Evolutionary conservation across 1,140 invertebrate genomes (phyloP), one percentile per base, ranked within the genome.

Genomic region (Daktulosphaira vitifoliae): DNA sequence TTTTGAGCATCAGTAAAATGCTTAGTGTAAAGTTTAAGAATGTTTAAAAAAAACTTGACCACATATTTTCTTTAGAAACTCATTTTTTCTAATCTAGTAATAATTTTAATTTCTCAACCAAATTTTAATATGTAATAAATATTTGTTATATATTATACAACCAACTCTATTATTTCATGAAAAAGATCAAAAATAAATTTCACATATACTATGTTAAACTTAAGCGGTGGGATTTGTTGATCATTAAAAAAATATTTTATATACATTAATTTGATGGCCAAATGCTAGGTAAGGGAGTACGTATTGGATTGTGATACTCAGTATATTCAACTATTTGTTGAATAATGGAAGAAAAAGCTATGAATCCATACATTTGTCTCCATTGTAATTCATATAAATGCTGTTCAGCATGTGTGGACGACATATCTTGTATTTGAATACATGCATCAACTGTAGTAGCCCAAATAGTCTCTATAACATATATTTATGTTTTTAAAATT

Each of bases 401-500:
- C 48, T 70, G 69, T 59, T 68, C 67, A 3, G 68, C 68, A 39
- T 70, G 66, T 15, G 67, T 67, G 9, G 51, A 49, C 25, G 37
- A 68, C 68, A 70, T 56, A 20, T 71, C 69, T 66, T 73, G 72
- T 11, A 73, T 59, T 39, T 72, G 70, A 26, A 71, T 70, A 66
- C 72, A 73, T 6, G 70, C 70, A n/a, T 68, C 67, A 38, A 73
- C 71, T 1, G 71, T 71, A 2, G 69, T 68, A 18, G 68, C 68
- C 72, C 72, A 73, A 33, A 73, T 73, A 6, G 72, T 73, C 66
- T 73, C 72, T 73, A 66, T 1, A 68, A 68, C 9, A 64, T 20
- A 6, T 6, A 33, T 33, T 33, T 33, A 33, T 33, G n/a, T n/a
- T n/a, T n/a, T n/a, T n/a, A 59, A 52, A 64, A 29, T 18, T 22